Percentiles rank a stretch among this genome's conserved stretches.
These are phyloP conservation scores for Eulithis testata DNA, from an alignment of 2,888 invertebrate species.

Conservation along the genomic window DNA sequence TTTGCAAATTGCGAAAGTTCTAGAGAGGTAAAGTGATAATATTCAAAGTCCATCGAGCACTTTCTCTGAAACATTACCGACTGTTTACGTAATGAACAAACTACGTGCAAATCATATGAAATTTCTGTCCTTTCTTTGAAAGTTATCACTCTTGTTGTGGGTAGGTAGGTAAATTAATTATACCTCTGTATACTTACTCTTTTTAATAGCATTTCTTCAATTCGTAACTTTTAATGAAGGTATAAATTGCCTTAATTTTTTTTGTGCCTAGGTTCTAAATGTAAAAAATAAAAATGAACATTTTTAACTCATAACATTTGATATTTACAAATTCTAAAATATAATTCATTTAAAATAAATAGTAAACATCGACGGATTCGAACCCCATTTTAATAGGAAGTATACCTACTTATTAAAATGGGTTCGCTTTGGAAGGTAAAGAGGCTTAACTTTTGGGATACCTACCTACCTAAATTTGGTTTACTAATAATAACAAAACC, in stretches of 20 bases:
- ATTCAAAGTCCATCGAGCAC: conserved; percentile 48
- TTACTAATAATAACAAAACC: too few relatives aligned
- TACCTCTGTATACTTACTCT: not conserved
- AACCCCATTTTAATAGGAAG: too few relatives aligned
- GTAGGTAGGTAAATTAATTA: not conserved
- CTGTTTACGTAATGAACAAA: conserved; percentile 40
- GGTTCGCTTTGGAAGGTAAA: too few relatives aligned
- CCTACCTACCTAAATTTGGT: too few relatives aligned
- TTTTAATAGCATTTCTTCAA: conserved; percentile 1
- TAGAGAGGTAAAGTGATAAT: conserved; percentile 47
- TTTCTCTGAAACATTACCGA: conserved; percentile 45
- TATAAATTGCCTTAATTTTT: not conserved
- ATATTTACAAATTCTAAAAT: too few relatives aligned
- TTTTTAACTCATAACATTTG: too few relatives aligned
- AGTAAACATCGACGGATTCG: too few relatives aligned
- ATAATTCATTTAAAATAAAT: too few relatives aligned
- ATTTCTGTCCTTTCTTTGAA: conserved; percentile 23
- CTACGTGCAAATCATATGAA: conserved; percentile 31
- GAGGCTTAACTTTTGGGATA: too few relatives aligned
- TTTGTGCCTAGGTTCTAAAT: too few relatives aligned
- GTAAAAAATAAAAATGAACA: too few relatives aligned
- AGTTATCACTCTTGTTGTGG: conserved; percentile 10
- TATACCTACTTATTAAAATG: too few relatives aligned
- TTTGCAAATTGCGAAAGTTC: conserved; percentile 36
- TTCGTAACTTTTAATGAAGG: conserved; percentile 1